Base-by-base conservation (phyloP, 2,113 vertebrate genomes). In the Loxodonta africana region DNA sequence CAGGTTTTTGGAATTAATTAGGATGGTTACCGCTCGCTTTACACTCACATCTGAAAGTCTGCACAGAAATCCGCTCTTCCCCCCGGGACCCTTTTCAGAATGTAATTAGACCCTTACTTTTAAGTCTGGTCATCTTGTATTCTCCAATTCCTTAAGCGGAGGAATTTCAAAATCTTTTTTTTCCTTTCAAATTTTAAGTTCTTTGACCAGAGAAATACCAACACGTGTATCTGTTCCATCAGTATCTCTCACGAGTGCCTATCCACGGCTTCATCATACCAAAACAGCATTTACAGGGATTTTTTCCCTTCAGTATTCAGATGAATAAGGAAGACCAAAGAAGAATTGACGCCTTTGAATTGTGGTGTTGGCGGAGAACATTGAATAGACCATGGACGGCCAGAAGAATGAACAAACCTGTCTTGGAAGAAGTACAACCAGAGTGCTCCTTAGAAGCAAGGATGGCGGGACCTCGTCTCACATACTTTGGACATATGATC, bases 191-290 rank as follows among this genome's bases (percentile, higher is more conserved):
- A 48, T 23, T 1, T 23, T 33, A 25, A 25, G 44, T 23, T 17
- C 73, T 30, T 15, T 15, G 4, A 0, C 10, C 9, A 15, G 18
- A 0, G 0, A 69, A 41, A 11, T 48, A 9, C 14, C 23, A 11
- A 8, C 6, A 0, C 8, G 28, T 37, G 4, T 2, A 2, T 2
- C 0, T 5, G n/a, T 46, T 33, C 4, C 21, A 15, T 26, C 21
- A 20, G 0, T 26, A 17, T 53, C 15, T 33, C 0, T 46, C 21
- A 6, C 2, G 33, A 71, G 6, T 53, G 33, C 33, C 21, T 53
- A 0, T 18, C 3, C 8, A 8, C 28, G 37, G 28, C 57, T 44
- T 26, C 37, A 18, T 14, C 8, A 2, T 28, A 46, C 17, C 18
- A 14, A 69, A 17, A n/a, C 3, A 33, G 2, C 25, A 8, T 48